Conservation (phyloP, 2,113 vertebrate genomes). For the Sylvilagus bachmani region DNA sequence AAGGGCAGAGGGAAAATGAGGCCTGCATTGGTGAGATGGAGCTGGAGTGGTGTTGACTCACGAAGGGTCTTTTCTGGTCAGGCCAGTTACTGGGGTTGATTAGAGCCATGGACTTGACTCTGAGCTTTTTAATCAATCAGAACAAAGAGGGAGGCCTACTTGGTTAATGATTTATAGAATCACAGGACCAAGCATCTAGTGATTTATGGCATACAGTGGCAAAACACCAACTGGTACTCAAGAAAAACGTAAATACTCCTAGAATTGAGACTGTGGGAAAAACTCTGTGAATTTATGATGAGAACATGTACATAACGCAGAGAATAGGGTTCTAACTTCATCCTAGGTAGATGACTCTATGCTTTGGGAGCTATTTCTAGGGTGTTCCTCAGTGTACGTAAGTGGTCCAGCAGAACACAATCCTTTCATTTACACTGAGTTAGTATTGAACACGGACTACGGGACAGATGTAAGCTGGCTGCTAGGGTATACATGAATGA, state of each 20-base stretch:
- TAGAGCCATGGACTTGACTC: background rate
- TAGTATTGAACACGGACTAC: background rate
- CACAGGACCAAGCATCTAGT: conserved; percentile 20
- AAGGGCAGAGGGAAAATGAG: background rate
- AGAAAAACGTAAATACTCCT: background rate
- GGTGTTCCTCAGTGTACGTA: background rate
- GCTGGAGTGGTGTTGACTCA: background rate
- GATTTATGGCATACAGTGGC: conserved; percentile 1
- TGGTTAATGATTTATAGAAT: conserved; percentile 30
- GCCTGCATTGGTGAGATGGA: background rate
- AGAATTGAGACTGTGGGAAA: background rate
- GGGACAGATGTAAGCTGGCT: background rate
- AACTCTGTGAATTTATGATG: background rate
- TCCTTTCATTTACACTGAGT: background rate
- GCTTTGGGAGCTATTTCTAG: background rate
- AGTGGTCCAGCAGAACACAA: background rate
- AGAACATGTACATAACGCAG: background rate
- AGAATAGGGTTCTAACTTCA: background rate
- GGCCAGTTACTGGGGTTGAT: background rate
- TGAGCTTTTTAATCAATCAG: conserved; percentile 31
- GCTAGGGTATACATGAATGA: background rate
- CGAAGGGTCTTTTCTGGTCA: background rate
- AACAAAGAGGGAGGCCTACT: background rate
- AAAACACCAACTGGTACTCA: conserved; percentile 19
- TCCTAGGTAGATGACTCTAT: background rate